Base-by-base conservation (phyloP, 2,113 vertebrate species). In the Ciconia boyciana region DNA sequence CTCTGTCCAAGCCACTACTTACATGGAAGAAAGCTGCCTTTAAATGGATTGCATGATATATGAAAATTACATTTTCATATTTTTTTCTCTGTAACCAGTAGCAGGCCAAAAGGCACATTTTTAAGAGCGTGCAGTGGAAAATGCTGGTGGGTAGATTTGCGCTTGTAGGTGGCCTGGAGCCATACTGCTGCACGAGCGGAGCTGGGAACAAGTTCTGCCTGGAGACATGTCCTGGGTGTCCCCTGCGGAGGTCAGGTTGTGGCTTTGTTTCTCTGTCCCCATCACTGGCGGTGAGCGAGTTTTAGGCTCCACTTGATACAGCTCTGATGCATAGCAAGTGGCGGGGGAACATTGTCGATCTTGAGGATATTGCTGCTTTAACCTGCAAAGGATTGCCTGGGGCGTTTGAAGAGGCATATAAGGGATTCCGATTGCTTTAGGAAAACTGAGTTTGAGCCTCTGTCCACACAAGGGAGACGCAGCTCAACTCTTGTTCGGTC, bases 161-260 rank as follows among this genome's bases (percentile, higher is more conserved):
- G n/a, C 44, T 49, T 48, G 26, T 7, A 13, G 8, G 22, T 49
- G 34, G 20, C 51, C 61, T 61, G 66, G 60, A 83, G 76, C 61
- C 0, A 0, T 51, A 7, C 14, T 83, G 51, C 21, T 61, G 20
- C 51, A 13, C 0, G 2, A 75, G 19, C 70, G 36, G 39, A 85
- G 22, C 15, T 82, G 24, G 36, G 57, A 32, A 66, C 43, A 29
- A n/a, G 22, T 54, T 81, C 58, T 84, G n/a, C 49, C 49, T 71
- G 25, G 18, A 74, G 52, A 25, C 48, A 13, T 1, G 3, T 55
- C 21, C 6, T 77, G 24, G 0, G 0, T 66, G 62, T 74, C 11
- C 20, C 13, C 22, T 32, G n/a, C 26, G 20, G 52, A 69, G 16
- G 14, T 69, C 36, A 34, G 60, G 5, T 34, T 85, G 46, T 77